Percentiles rank a stretch among this genome's conserved stretches.
These are phyloP conservation scores for Peribatodes rhomboidaria DNA, from an alignment of 2,888 invertebrate genomes.

Conservation along the genomic window DNA sequence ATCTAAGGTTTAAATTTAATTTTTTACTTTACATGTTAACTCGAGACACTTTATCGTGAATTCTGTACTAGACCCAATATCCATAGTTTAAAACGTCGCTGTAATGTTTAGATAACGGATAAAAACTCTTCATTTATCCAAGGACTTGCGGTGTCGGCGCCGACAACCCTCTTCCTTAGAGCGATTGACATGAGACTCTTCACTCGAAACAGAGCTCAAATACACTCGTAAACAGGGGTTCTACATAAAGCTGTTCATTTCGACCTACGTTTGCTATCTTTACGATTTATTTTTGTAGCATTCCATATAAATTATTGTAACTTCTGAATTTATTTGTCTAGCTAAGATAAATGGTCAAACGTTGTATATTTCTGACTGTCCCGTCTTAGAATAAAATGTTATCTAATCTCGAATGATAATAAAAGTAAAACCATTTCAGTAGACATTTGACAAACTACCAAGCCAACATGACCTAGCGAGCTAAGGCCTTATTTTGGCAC, in stretches of 20 bases:
- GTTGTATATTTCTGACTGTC: constrained; percentile 5
- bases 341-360: constrained; percentile 10
- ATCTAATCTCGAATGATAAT: constrained; percentile 3
- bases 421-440: constrained; percentile 20
- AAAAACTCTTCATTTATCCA: constrained; percentile 53
- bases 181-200: constrained; percentile 63
- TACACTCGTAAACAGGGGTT: constrained; percentile 1
- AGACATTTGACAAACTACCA: constrained; percentile 22
- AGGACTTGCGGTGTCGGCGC: constrained; percentile 52
- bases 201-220: constrained; percentile 51
- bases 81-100: too few species aligned
- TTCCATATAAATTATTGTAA: constrained; percentile 7
- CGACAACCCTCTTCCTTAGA: constrained; percentile 58
- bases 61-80: too few species aligned
- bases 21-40: too few species aligned
- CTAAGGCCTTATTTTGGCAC: too few species aligned
- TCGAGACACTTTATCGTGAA: too few species aligned
- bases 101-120: constrained; percentile 47
- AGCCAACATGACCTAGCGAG: constrained; percentile 29
- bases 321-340: constrained; percentile 13
- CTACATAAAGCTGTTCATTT: constrained; percentile 40
- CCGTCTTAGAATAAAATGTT: constrained; percentile 3
- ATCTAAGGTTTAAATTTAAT: too few species aligned
- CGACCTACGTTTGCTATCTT: constrained; percentile 13
- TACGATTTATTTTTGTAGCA: constrained; percentile 16